A percentile compares a stretch with the other conserved stretches of the same genome.
Conservation (phyloP, 2,113 vertebrate genomes). For the Talpa occidentalis region DNA sequence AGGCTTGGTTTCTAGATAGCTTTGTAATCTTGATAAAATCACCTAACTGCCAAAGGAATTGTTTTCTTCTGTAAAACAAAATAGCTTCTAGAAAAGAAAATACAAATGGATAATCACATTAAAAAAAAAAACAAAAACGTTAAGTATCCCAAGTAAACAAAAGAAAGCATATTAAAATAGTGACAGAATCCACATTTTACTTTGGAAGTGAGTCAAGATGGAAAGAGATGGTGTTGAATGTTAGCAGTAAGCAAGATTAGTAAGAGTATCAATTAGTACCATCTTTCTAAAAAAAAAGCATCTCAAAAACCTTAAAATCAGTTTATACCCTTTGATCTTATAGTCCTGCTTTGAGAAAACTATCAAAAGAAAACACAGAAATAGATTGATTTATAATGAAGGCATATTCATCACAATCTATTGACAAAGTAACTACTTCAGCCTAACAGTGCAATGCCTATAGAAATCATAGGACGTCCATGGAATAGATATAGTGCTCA, state of each 20-base stretch:
- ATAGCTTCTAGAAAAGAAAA: neutral
- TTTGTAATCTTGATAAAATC: neutral
- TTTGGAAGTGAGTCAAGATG: neutral
- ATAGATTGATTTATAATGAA: neutral
- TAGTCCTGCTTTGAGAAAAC: neutral
- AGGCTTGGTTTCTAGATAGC: neutral
- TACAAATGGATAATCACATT: neutral
- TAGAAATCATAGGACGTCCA: neutral
- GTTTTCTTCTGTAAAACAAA: neutral
- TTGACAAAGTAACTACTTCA: neutral
- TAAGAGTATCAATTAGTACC: neutral
- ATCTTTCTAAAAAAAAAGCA: neutral
- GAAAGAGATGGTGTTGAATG: neutral
- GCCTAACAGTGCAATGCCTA: neutral
- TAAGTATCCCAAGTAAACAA: neutral
- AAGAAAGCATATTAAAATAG: neutral
- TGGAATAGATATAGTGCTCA: neutral
- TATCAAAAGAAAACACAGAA: constrained; percentile 13
- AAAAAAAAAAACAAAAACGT: neutral
- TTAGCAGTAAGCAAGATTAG: neutral
- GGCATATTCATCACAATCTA: neutral
- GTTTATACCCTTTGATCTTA: neutral
- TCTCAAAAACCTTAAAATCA: neutral
- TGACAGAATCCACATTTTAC: neutral
- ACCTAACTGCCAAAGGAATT: neutral